Conservation (phyloP, 1,140 invertebrate species). For the Cryptotermes secundus region DNA sequence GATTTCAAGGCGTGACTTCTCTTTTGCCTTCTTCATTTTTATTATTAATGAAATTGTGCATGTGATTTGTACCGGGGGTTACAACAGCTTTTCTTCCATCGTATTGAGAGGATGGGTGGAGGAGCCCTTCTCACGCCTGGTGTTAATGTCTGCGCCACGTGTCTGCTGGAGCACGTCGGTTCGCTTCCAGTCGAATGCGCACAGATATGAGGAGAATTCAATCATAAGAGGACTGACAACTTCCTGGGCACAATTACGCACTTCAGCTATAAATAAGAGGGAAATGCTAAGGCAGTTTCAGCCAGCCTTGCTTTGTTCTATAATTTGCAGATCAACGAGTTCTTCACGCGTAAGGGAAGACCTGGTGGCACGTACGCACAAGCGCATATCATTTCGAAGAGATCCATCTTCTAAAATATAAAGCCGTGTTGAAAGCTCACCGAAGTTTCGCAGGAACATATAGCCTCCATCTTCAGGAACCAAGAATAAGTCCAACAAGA, state of each 20-base stretch:
- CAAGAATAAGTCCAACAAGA: too few species aligned
- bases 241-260: background rate
- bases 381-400: too few species aligned
- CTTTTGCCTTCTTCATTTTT: background rate
- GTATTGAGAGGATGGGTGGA: background rate
- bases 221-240: background rate
- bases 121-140: background rate
- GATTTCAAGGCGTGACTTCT: too few species aligned
- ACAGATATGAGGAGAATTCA: background rate
- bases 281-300: too few species aligned
- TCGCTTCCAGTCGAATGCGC: background rate
- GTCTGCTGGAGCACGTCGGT: constrained; percentile 7
- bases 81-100: background rate
- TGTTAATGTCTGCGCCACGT: background rate
- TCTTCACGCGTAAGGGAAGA: too few species aligned
- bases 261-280: background rate
- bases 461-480: too few species aligned
- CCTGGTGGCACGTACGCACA: too few species aligned
- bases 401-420: too few species aligned
- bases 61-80: background rate
- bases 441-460: too few species aligned
- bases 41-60: background rate
- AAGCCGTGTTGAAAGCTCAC: too few species aligned
- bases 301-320: too few species aligned
- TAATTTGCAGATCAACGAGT: too few species aligned